Percentiles rank a stretch among this genome's conserved stretches.
phyloP scores from a whole-genome alignment of 1,140 invertebrate genomes.

The Zaprionus gabonicus region DNA sequence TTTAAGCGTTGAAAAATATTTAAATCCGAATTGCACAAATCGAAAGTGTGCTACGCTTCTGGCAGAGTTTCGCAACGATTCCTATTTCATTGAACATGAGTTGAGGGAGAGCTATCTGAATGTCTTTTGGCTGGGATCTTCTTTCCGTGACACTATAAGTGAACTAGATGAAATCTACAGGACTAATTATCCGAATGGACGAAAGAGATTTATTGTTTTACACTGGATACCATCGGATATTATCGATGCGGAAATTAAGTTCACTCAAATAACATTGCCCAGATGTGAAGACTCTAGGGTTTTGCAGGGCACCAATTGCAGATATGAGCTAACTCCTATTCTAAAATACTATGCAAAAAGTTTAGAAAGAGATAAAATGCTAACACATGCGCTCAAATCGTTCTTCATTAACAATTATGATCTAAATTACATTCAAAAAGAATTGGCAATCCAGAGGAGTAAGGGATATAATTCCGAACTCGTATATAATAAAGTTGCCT shows the following conservation, averaged over 20 bases:
- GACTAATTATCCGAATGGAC: conserved; percentile 28
- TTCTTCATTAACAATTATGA: conserved; percentile 48
- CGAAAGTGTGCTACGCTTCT: conserved; percentile 55
- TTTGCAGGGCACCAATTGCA: conserved; percentile 84
- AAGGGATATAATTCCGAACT: not conserved
- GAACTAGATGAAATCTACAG: conserved; percentile 39
- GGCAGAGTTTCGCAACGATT: conserved; percentile 58
- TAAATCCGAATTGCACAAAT: conserved; percentile 45
- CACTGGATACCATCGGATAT: conserved; percentile 89
- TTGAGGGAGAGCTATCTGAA: conserved; percentile 85
- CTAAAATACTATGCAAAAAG: conserved; percentile 88
- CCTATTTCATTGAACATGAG: conserved; percentile 55
- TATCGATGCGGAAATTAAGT: conserved; percentile 85
- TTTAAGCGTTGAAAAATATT: conserved; percentile 39
- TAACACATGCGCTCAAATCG: conserved; percentile 84
- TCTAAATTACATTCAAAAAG: conserved; percentile 24
- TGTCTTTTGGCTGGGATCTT: conserved; percentile 88
- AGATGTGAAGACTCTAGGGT: conserved; percentile 85
- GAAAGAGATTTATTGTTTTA: conserved; percentile 87
- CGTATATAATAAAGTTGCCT: conserved; percentile 86
- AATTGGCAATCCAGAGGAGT: conserved; percentile 4
- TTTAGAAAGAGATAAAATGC: conserved; percentile 85
- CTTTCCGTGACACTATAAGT: conserved; percentile 85
- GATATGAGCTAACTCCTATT: conserved; percentile 88
- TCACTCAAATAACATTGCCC: conserved; percentile 86